Evolutionary conservation across 2,888 invertebrate species (phyloP), one percentile per base, ranked within the genome.

Genomic region (Lasioglossum leucozonium): DNA sequence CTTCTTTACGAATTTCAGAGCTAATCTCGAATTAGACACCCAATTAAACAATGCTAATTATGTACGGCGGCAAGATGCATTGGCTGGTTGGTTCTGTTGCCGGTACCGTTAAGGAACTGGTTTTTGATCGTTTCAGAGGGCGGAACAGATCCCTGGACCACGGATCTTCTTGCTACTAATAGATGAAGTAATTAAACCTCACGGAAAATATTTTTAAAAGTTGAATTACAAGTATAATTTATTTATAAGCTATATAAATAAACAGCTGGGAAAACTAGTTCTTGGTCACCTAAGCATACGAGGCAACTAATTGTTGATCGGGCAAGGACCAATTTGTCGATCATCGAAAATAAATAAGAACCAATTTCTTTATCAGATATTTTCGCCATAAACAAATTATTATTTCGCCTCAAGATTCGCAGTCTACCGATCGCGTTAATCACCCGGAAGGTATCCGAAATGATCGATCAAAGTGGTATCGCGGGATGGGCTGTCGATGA

Each of bases 381-480:
- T 16, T 1, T 44, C 1, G 44, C 44, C 1, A 4, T 5, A 16
- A 1, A 44, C 5, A 44, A 44, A 47, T 26, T 13, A n/a, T 26
- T 58, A 26, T 58, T 34, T 18, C 0, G 5, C 62, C 62, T 11
- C 2, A 4, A 11, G 58, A 58, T 58, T 5, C 26, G 58, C 58
- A 1, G 26, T 2, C 13, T 34, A 6, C 2, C 6, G 37, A 10
- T 8, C 37, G 26, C 13, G 34, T 72, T 51, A 37, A 42, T 42
- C 58, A 62, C 30, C 47, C 72, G 72, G 47, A 72, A 47, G 30
- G 72, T 30, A 72, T 6, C 72, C 30, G 47, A 72, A 47, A 47
- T 72, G 44, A 72, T 72, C 72, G 30, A 72, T 72, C 72, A 72
- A 72, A 72, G 30, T 18, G 30, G 16, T 26, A 44, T 44, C 44